Evolutionary conservation across 2,888 invertebrate genomes (phyloP).

Genomic region (Aquatica leii): DNA sequence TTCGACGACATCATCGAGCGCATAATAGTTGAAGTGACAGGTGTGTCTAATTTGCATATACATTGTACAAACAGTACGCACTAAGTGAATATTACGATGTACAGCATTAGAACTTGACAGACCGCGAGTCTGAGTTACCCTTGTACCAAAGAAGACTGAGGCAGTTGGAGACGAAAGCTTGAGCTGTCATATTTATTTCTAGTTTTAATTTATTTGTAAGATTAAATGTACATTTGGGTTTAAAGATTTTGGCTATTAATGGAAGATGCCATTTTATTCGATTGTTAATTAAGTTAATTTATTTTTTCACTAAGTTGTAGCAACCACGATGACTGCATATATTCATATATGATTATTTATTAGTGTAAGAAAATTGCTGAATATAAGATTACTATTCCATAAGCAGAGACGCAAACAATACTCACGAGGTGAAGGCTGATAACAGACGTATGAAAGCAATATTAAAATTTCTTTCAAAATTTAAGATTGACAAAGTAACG

Average conservation of each 20-base stretch:
- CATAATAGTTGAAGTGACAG: constrained; percentile 43
- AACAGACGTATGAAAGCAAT: constrained; percentile 21
- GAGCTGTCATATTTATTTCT: constrained; percentile 55
- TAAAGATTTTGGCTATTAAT: constrained; percentile 8
- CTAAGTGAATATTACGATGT: constrained; percentile 59
- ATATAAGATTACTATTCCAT: constrained; percentile 40
- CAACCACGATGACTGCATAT: constrained; percentile 36
- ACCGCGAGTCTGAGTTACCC: constrained; percentile 62
- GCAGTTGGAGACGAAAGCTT: constrained; percentile 51
- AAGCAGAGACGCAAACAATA: constrained; percentile 51
- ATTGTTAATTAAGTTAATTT: constrained; percentile 32
- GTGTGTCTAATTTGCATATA: constrained; percentile 48
- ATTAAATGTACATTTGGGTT: constrained; percentile 18
- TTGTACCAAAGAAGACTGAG: constrained; percentile 68
- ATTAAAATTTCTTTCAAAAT: constrained; percentile 26
- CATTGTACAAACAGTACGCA: constrained; percentile 60
- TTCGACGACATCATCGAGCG: constrained; percentile 43
- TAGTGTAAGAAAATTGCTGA: constrained; percentile 25
- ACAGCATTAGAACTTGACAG: constrained; percentile 48
- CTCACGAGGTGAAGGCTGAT: constrained; percentile 60
- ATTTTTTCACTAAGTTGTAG: constrained; percentile 34
- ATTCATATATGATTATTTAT: constrained; percentile 19
- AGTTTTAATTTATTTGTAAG: constrained; percentile 32
- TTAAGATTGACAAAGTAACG: neutral
- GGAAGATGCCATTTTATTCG: neutral